A percentile compares a stretch with the other conserved stretches of the same genome.
These are phyloP conservation scores for Listronotus bonariensis DNA, from an alignment of 1,140 invertebrate species.

Conservation along the genomic window DNA sequence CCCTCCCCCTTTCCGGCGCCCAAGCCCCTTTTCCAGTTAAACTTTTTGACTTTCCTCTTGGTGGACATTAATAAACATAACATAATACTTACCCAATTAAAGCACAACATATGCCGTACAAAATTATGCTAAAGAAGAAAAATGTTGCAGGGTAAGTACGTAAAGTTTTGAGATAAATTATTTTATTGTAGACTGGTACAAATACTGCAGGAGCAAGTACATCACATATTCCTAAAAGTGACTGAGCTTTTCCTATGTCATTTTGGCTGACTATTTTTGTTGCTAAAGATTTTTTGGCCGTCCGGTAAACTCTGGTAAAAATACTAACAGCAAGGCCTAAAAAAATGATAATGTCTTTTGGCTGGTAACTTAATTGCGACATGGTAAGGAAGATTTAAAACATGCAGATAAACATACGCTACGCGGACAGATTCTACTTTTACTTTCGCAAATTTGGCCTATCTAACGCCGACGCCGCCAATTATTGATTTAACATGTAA, in stretches of 20 bases:
- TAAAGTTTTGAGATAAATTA: constrained; percentile 56
- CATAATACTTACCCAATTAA: constrained; percentile 27
- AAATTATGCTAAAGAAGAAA: constrained; percentile 56
- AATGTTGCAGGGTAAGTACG: constrained; percentile 56
- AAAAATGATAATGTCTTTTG: constrained; percentile 6
- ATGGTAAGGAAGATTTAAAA: too few relatives aligned
- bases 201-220: constrained; percentile 58
- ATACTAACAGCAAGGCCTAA: constrained; percentile 57
- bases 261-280: constrained; percentile 62
- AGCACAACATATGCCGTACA: constrained; percentile 35
- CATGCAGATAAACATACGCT: too few relatives aligned
- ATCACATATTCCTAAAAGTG: constrained; percentile 62
- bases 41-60: too few relatives aligned
- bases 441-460: too few relatives aligned
- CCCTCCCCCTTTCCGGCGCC: too few relatives aligned
- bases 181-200: constrained; percentile 58
- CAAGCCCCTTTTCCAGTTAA: too few relatives aligned
- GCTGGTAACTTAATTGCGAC: neutral
- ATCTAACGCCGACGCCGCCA: too few relatives aligned
- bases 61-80: too few relatives aligned
- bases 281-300: constrained; percentile 61
- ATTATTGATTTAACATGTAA: too few relatives aligned
- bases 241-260: constrained; percentile 63
- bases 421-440: too few relatives aligned
- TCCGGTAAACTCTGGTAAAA: constrained; percentile 59